phyloP scores from a whole-genome alignment of 2,797 vertebrate genomes.

The Clamator glandarius region DNA sequence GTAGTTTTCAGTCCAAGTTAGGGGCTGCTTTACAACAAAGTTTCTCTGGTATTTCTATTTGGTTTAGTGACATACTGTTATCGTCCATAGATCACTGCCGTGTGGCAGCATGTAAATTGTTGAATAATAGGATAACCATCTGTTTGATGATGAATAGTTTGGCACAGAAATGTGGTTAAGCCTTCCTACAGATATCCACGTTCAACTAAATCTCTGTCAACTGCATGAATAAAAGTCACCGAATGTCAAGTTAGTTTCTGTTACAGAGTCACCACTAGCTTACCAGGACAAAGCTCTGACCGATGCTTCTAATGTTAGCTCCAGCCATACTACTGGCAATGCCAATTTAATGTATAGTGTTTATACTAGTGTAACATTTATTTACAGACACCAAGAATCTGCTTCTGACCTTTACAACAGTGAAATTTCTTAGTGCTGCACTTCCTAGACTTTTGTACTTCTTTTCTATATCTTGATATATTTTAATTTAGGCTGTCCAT shows the following conservation, averaged over 20 bases:
- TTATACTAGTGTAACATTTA: not conserved
- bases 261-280: not conserved
- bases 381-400: not conserved
- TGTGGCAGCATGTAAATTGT: slow-evolving; percentile 2
- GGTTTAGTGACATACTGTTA: slow-evolving; percentile 13
- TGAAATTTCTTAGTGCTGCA: not conserved
- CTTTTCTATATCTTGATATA: slow-evolving; percentile 10
- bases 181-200: slow-evolving; percentile 34
- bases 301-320: not conserved
- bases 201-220: slow-evolving; percentile 50
- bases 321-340: slow-evolving; percentile 35
- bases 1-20: not conserved
- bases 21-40: not conserved
- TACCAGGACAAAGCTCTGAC: not conserved
- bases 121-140: slow-evolving; percentile 40
- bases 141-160: slow-evolving; percentile 21
- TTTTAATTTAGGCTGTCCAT: slow-evolving; percentile 41
- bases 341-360: not conserved
- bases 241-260: not conserved
- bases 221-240: slow-evolving; percentile 44
- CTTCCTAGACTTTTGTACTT: slow-evolving; percentile 11
- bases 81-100: not conserved
- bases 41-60: not conserved
- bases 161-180: not conserved
- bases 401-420: not conserved